Base-by-base conservation (phyloP, 1,140 invertebrate genomes). In the Hylaeus volcanicus region DNA sequence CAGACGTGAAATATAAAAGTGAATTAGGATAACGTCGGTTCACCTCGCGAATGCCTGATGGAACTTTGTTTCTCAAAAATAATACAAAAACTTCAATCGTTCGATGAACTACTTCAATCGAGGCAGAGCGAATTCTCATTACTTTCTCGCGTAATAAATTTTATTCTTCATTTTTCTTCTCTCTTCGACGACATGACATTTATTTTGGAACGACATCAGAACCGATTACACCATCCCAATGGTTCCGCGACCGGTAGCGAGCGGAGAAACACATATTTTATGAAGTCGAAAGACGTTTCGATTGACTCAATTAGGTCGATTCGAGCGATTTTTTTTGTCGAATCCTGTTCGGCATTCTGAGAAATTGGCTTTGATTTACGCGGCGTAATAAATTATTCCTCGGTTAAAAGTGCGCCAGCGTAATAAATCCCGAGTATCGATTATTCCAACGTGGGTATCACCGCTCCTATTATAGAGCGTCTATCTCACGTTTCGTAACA, bases 1-100 rank as follows among this genome's bases (percentile, higher is more conserved):
- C n/a, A 26, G n/a, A 58, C 75, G 55, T 45, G 84, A 73, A 74
- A 86, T 73, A 86, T 74, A 86, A 86, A 86, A 86, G 73, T 85
- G 81, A 86, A 86, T 86, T 86, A 80, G 82, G 68, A 86, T 86
- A 83, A 51, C 56, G 58, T 76, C 72, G 71, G 63, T 60, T 61
- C 61, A 74, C 77, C 81, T 51, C 85, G 74, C 84, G 76, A 68
- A 73, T 58, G 65, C 73, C 74, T 51, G 53, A 76, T 81, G 58
- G 76, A 51, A 56, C 41, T 26, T 26, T 26, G 26, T 26, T 26
- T 26, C 26, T 26, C 26, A 26, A 26, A 26, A 26, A 26, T 26
- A 26, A 26, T 26, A 26, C 26, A 26, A 26, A 26, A 26, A 26
- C 26, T 26, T 26, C 26, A 26, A 26, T 26, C 26, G 26, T 26